Evolutionary conservation across 2,113 vertebrate species (phyloP).

Genomic region (Burhinus oedicnemus): DNA sequence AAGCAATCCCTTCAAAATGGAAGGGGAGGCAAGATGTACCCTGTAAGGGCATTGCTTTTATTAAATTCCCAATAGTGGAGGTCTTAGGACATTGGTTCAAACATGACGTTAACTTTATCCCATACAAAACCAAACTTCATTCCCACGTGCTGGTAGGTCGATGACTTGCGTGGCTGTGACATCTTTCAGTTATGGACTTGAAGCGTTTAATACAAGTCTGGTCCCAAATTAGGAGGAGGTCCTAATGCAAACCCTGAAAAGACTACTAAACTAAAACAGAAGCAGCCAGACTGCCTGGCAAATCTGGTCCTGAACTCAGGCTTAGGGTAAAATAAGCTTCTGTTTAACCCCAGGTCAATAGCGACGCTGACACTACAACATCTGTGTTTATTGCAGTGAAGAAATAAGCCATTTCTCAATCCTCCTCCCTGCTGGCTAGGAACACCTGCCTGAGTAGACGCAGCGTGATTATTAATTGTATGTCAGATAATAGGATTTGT

Average conservation of each 20-base stretch:
- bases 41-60: neutral
- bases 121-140: neutral
- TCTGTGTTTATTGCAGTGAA: neutral
- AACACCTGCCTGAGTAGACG: neutral
- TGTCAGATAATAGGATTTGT: neutral
- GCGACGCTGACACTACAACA: neutral
- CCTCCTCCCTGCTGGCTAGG: neutral
- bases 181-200: neutral
- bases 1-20: neutral
- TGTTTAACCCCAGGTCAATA: neutral
- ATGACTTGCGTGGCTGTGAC: neutral
- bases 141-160: neutral
- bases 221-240: neutral
- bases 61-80: neutral
- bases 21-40: neutral
- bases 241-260: neutral
- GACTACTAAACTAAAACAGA: neutral
- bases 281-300: neutral
- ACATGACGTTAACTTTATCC: neutral
- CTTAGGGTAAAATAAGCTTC: neutral
- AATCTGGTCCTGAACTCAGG: neutral
- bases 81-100: neutral
- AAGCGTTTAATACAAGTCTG: neutral
- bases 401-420: neutral
- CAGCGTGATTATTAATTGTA: neutral